Base-by-base conservation (phyloP, 2,888 invertebrate species). In the Drosophila crucigera region DNA sequence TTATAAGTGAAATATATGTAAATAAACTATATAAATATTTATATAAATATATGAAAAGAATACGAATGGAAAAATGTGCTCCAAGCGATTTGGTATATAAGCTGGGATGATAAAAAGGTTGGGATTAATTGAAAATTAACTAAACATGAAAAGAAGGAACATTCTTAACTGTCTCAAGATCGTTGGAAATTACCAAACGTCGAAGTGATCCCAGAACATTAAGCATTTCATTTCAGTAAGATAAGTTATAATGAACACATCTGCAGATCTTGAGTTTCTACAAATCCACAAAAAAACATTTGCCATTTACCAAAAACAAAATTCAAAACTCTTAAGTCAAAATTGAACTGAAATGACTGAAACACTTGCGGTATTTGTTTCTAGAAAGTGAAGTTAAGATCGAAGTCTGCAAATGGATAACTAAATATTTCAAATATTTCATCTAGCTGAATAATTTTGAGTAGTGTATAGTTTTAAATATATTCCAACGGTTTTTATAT, bases 401-500 rank as follows among this genome's bases (percentile, higher is more conserved):
- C n/a, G 10, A n/a, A 10, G 4, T n/a, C 22, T 25, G 47, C 7
- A 25, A 16, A 47, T 22, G 22, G 43, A 22, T 47, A 28, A 19
- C 28, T 49, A 10, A 49, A 28, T 7, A 49, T 52, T 31, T 52
- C 31, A 14, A n/a, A 31, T 33, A 33, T 33, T 11, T 30, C 31
- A 31, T n/a, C 6, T 31, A 47, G 47, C 47, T 25, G 25, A 25
- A 47, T 25, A 25, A 47, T 47, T 50, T 50, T 19, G 7, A 9
- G 16, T 25, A 25, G 49, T 19, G 6, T 1, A n/a, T 2, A 31
- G 54, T 66, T 71, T 75, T 16, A 54, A 69, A 72, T 63, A 47
- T 56, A 31, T 52, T 76, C 50, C 56, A 79, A 79, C 79, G 80
- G 68, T 67, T 79, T 76, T 76, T 52, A 52, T 65, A 9, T 52